These are phyloP conservation scores for Pararge aegeria DNA, from an alignment of 1,140 invertebrate species.

Conservation along the genomic window DNA sequence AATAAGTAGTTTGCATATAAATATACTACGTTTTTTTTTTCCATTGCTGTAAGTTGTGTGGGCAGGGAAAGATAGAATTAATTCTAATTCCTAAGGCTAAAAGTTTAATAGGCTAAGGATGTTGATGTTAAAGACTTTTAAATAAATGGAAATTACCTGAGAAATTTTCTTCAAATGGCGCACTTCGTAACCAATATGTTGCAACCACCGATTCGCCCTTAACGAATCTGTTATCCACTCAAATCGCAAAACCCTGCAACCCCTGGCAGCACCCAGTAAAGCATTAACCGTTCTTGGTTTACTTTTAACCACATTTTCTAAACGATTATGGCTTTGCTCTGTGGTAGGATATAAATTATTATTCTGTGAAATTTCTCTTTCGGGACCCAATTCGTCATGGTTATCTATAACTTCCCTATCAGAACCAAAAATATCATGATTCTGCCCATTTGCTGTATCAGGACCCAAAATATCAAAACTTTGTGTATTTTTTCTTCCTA, in stretches of 20 bases:
- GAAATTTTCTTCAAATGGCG: conserved; percentile 58
- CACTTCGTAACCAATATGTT: conserved; percentile 55
- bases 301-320: conserved; percentile 5
- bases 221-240: conserved; percentile 45
- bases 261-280: conserved; percentile 52
- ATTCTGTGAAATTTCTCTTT: background rate
- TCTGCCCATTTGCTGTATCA: background rate
- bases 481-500: background rate
- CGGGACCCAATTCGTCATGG: background rate
- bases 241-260: conserved; percentile 47
- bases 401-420: background rate
- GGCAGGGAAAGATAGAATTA: no score
- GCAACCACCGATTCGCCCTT: conserved; percentile 42
- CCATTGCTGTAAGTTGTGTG: no score
- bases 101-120: no score
- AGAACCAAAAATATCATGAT: background rate
- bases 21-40: no score
- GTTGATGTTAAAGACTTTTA: no score
- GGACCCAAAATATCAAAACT: background rate
- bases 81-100: no score
- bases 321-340: no score
- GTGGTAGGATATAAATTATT: background rate
- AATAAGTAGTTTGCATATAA: no score
- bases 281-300: conserved; percentile 55
- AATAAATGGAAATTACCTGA: conserved; percentile 36